These are phyloP conservation scores for Montifringilla adamsi DNA, from an alignment of 2,113 vertebrate genomes.

Conservation along the genomic window DNA sequence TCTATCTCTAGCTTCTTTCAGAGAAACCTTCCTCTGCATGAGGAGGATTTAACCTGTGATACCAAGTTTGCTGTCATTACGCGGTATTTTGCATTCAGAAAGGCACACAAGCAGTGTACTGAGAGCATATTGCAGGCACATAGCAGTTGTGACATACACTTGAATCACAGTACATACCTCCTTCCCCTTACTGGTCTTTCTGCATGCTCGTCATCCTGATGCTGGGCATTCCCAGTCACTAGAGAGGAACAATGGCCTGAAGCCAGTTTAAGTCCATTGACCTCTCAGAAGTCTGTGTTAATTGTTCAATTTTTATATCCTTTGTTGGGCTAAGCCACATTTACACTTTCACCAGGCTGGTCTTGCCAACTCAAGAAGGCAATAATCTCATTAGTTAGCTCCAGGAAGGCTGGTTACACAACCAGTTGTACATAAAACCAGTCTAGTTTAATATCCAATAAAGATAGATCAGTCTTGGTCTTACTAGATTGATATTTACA, in stretches of 20 bases:
- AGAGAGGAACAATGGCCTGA: not conserved
- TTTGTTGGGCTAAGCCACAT: not conserved
- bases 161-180: not conserved
- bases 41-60: not conserved
- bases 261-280: not conserved
- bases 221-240: fast-evolving
- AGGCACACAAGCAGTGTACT: not conserved
- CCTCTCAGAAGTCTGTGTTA: not conserved
- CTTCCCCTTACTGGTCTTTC: not conserved
- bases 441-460: not conserved
- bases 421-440: not conserved
- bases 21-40: fast-evolving
- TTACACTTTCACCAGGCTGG: not conserved
- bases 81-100: not conserved
- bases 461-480: not conserved
- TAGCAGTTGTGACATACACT: not conserved
- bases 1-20: not conserved
- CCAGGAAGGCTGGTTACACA: not conserved
- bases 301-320: not conserved
- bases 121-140: not conserved
- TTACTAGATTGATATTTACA: not conserved
- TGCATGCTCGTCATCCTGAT: not conserved
- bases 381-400: not conserved
- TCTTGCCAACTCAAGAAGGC: not conserved
- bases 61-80: not conserved